A percentile compares a stretch with the other conserved stretches of the same genome.
phyloP scores from a whole-genome alignment of 2,113 vertebrate species.

The Podarcis raffonei region DNA sequence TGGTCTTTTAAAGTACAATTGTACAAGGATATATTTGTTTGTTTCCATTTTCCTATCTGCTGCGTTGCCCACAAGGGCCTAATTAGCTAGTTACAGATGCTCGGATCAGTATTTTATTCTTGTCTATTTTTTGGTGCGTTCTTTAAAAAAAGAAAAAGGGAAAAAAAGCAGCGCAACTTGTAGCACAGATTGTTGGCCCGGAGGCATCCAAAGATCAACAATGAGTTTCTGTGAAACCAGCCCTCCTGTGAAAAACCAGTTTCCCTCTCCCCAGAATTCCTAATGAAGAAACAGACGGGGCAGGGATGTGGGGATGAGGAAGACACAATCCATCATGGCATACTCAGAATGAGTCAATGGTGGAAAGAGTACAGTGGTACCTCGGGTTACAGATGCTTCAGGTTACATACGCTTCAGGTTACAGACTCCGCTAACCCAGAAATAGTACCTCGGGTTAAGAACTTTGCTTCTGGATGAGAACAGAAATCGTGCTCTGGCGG shows the following conservation, averaged over 20 bases:
- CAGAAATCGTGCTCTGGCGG: too few relatives aligned
- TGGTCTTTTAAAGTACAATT: slow-evolving; percentile 41
- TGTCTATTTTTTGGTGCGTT: slow-evolving; percentile 34
- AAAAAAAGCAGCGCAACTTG: slow-evolving; percentile 59
- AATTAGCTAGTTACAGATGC: slow-evolving; percentile 81
- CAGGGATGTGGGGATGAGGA: slow-evolving; percentile 16
- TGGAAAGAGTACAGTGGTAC: neutral
- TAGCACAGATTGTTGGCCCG: slow-evolving; percentile 80
- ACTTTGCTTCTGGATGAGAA: too few relatives aligned
- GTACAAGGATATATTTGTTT: slow-evolving; percentile 65
- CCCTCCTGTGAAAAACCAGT: slow-evolving; percentile 62
- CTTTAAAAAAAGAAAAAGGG: too few relatives aligned
- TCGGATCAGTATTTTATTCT: slow-evolving; percentile 67
- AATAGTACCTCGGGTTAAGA: too few relatives aligned
- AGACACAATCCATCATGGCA: slow-evolving; percentile 3
- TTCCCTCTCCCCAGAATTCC: slow-evolving; percentile 63
- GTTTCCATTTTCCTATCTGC: slow-evolving; percentile 73
- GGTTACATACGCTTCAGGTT: too few relatives aligned
- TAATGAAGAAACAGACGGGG: slow-evolving; percentile 39
- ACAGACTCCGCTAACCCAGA: too few relatives aligned
- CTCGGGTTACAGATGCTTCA: too few relatives aligned
- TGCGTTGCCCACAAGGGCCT: slow-evolving; percentile 78
- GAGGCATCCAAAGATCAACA: slow-evolving; percentile 80
- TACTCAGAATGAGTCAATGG: slow-evolving; percentile 26
- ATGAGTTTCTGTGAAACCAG: slow-evolving; percentile 73